Conservation (phyloP, 1,140 invertebrate species). For the Aphis craccivora region DNA sequence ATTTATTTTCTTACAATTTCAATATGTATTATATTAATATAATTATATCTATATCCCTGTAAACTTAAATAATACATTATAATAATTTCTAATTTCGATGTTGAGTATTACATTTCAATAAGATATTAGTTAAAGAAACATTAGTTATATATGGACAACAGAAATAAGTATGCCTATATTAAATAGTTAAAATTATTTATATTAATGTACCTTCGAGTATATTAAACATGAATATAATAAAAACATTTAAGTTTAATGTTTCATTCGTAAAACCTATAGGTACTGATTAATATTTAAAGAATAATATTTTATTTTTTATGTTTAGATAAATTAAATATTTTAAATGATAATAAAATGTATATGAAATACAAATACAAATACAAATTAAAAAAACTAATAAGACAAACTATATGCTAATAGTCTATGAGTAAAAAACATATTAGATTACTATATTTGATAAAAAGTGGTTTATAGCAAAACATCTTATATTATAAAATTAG, state of each 20-base stretch:
- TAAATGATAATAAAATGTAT: neutral
- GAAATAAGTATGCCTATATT: no score
- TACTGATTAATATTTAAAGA: neutral
- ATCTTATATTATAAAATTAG: neutral
- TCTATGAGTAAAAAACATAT: neutral
- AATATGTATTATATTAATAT: neutral
- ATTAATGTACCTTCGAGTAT: no score
- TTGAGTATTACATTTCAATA: no score
- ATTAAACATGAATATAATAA: no score
- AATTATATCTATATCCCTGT: neutral
- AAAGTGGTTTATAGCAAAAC: neutral
- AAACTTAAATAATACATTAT: no score
- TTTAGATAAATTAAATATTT: slow-evolving; percentile 11
- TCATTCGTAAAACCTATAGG: no score
- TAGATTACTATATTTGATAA: neutral
- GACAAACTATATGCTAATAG: neutral
- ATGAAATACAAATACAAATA: neutral
- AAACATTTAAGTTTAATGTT: no score
- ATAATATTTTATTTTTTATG: neutral
- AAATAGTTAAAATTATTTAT: no score
- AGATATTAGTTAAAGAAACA: no score
- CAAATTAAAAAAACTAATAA: neutral
- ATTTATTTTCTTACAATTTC: neutral
- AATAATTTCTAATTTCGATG: no score
- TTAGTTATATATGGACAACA: no score